A percentile compares a stretch with the other conserved stretches of the same genome.
Evolutionary conservation across 1,140 invertebrate genomes (phyloP).

Genomic region (Pseudomyrmex concolor): DNA sequence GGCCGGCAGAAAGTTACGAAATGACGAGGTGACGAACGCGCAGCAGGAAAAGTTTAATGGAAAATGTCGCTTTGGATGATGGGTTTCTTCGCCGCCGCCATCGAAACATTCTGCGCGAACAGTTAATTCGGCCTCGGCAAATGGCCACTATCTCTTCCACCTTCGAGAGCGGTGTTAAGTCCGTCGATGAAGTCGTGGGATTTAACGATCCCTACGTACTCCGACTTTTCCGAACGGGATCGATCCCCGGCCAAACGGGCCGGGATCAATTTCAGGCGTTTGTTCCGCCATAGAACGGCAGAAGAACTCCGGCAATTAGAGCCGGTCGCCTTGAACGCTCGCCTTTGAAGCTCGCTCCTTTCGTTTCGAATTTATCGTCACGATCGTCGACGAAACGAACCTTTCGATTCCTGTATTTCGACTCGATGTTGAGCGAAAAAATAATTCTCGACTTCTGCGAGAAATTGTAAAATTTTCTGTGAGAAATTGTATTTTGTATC

Average conservation of each 20-base stretch:
- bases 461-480: no score
- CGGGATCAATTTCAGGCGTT: slow-evolving; percentile 47
- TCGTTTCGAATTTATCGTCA: slow-evolving; percentile 16
- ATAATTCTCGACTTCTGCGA: neutral
- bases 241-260: slow-evolving; percentile 61
- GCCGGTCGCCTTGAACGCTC: slow-evolving; percentile 2
- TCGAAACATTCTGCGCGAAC: slow-evolving; percentile 65
- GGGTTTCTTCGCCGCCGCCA: slow-evolving; percentile 34
- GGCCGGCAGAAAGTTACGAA: slow-evolving; percentile 46
- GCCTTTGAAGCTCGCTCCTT: neutral
- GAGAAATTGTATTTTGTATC: no score
- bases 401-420: neutral
- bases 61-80: slow-evolving; percentile 57
- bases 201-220: slow-evolving; percentile 67
- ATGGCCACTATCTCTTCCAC: slow-evolving; percentile 70
- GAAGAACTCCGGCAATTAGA: slow-evolving; percentile 54
- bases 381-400: neutral
- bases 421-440: neutral
- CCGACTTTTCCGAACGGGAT: slow-evolving; percentile 60
- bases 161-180: slow-evolving; percentile 68
- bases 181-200: slow-evolving; percentile 67
- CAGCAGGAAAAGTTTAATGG: slow-evolving; percentile 66
- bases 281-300: slow-evolving; percentile 15
- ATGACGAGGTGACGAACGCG: slow-evolving; percentile 56
- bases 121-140: slow-evolving; percentile 67